Percentiles rank a stretch among this genome's conserved stretches.
These are phyloP conservation scores for Clarias fuscus DNA, from an alignment of 2,797 vertebrate genomes.

Conservation along the genomic window DNA sequence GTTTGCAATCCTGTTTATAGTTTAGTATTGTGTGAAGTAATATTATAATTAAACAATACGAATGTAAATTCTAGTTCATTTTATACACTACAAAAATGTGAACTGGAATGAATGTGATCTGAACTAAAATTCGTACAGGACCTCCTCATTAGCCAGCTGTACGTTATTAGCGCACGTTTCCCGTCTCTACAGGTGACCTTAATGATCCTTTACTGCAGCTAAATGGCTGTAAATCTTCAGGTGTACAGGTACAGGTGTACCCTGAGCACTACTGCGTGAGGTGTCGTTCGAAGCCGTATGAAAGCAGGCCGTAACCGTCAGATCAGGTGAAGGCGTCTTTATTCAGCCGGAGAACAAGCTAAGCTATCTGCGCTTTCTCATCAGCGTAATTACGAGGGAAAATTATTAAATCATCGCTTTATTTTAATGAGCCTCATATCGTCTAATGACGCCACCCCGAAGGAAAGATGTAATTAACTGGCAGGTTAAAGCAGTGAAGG, in stretches of 20 bases:
- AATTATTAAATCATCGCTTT: constrained; percentile 74
- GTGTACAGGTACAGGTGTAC: background rate
- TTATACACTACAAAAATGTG: background rate
- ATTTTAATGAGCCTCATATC: constrained; percentile 72
- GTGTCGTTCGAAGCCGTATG: background rate
- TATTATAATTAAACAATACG: no score
- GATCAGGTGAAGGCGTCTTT: constrained; percentile 48
- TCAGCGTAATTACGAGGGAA: constrained; percentile 63
- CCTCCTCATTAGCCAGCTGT: background rate
- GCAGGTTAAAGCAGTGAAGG: constrained; percentile 66
- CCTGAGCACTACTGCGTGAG: background rate
- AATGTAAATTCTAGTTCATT: background rate
- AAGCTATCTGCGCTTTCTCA: constrained; percentile 58
- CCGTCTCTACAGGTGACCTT: background rate
- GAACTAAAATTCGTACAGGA: background rate
- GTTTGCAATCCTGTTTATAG: background rate
- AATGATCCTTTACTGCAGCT: background rate
- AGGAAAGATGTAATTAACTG: constrained; percentile 75
- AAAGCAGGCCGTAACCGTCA: constrained; percentile 26
- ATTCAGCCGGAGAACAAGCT: constrained; percentile 48
- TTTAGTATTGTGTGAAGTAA: background rate
- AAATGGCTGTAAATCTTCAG: background rate
- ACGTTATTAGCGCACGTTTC: background rate
- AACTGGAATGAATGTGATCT: background rate
- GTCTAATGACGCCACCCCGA: constrained; percentile 69